Base-by-base conservation (phyloP, 1,140 invertebrate species). In the Whitmania pigra region DNA sequence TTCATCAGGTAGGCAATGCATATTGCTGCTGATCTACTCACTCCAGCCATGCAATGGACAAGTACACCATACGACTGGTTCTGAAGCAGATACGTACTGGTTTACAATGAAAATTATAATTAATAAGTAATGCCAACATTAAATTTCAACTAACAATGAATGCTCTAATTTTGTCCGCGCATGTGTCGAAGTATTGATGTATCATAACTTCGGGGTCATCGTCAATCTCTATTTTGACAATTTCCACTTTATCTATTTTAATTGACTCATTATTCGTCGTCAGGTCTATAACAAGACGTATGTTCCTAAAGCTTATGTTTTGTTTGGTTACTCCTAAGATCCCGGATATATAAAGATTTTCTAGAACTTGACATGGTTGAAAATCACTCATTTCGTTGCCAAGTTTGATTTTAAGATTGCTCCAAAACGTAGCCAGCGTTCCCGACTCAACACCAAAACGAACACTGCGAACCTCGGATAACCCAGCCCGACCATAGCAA, bases 1-100 rank as follows among this genome's bases (percentile, higher is more conserved):
- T 92, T 93, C 81, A 96, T 89, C 5, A 96, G 84, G 81, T 94
- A 95, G 0, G 90, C 93, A 54, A 96, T 83, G 77, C 89, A 90
- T 0, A 96, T 83, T 1, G 89, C 87, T 1, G 92, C 89, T 0
- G 91, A 93, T 69, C 93, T 85, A 74, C 89, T 91, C 0, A 94
- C 88, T 2, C 93, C 93, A 0, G 93, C 92, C 0, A 93, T 88
- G 78, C 93, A 95, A 81, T 94, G 92, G 0, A 94, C 88, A 73
- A 94, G 79, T 0, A 88, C 88, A 73, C 86, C 85, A n/a, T 15
- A 90, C 89, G 7, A 89, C 88, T 73, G 29, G 71, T 73, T 53
- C 75, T 73, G 29, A 13, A 7, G 11, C 22, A 31, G 22, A 25
- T 63, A 31, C 1, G 29, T 11, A 31, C 11, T 63, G 22, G 57